Evolutionary conservation across 2,113 vertebrate genomes (phyloP), one percentile per base, ranked within the genome.

Genomic region (Cryptoleucopteryx plumbea): DNA sequence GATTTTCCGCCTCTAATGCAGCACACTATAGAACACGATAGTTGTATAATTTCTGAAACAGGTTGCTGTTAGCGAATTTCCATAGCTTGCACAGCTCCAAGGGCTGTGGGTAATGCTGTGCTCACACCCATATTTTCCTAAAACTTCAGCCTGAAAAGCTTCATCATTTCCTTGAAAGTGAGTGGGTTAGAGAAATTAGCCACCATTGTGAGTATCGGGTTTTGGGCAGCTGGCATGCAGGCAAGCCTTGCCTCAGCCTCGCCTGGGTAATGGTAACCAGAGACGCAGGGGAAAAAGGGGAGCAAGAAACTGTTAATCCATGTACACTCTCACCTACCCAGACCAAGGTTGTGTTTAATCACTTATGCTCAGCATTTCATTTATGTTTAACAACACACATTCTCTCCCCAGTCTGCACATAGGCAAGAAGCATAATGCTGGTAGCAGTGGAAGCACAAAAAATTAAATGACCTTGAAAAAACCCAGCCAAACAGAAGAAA

Each of bases 171-270:
- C 67, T 70, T 96, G 84, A 72, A 95, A 96, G 66, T 40, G 59
- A 91, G 78, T 55, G 78, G 22, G 36, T 85, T 74, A 80, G 71
- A 88, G 63, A 74, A 92, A 86, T 50, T 43, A 66, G 65, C 43
- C 85, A 86, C 71, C 78, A 21, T 10, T 73, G 78, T 22, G 86
- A 91, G 78, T 94, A 86, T 82, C 94, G 84, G 40, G 34, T 88
- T 96, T 93, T 96, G 82, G 88, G 82, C 86, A 96, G 95, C 93
- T 96, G 96, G 95, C 90, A 75, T 7, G 55, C 65, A 82, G 65
- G 61, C 42, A 77, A 31, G 18, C 11, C 16, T 65, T 92, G 82
- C 91, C 85, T 97, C 78, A 43, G 40, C 80, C 36, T 84, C 1
- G 71, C 58, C 72, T 90, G 66, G 91, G 40, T 55, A 26, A 86